Evolutionary conservation across 1,140 invertebrate genomes (phyloP), one percentile per base, ranked within the genome.

Genomic region (Arion vulgaris): DNA sequence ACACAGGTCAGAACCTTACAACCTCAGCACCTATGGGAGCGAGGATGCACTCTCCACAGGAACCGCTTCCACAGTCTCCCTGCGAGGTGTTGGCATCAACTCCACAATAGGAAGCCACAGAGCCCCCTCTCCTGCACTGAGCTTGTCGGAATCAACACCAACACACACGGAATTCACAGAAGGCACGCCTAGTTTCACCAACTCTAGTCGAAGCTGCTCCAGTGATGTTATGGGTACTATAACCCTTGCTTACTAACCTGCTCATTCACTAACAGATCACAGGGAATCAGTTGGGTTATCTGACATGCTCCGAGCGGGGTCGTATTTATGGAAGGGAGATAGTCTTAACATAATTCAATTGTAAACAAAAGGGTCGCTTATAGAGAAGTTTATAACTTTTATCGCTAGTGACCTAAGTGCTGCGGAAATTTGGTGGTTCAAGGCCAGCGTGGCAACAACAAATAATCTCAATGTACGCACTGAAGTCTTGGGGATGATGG

Each of bases 151-250:
- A 72, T 93, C 96, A 5, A 98, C 98, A n/a, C 97, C 97, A 17
- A 98, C 97, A 28, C 98, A 97, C 96, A 99, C 98, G 45, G 91
- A 91, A 36, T 88, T 87, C 77, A 92, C 91, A 32, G 98, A 99
- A 94, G 98, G 97, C 88, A 99, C 98, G 83, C 98, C 97, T 72
- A 98, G 96, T 90, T 98, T 97, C 93, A 99, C 97, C 57, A 96
- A 98, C 91, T 98, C 97, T 87, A 98, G 97, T 82, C 90, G 90
- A n/a, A 91, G 91, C 86, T 90, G 89, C 86, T 91, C 87, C 83
- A 92, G 91, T 88, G 91, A 91, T 82, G 86, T 89, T n/a, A 84
- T 90, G 81, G 89, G 89, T 90, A 89, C 82, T 80, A 57, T 57
- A 34, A 19, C 34, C n/a, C 49, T 11, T 45, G 41, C 79, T 66